These are phyloP conservation scores for Eledona agricola DNA, from an alignment of 2,888 invertebrate genomes.

Conservation along the genomic window DNA sequence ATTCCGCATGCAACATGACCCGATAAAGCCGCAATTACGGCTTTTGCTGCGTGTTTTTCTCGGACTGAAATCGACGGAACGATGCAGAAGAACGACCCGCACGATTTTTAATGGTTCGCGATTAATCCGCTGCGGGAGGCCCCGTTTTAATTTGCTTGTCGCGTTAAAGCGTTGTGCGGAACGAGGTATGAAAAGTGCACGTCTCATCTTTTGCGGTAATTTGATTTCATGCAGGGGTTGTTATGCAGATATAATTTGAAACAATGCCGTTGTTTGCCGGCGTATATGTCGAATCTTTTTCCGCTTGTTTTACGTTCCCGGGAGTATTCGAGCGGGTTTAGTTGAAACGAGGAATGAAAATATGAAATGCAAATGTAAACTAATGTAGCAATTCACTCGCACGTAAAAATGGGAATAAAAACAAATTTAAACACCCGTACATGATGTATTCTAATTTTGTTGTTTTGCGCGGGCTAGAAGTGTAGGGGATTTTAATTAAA, in stretches of 20 bases:
- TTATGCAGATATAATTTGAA: slow-evolving; percentile 43
- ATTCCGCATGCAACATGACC: no score
- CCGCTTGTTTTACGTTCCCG: slow-evolving; percentile 44
- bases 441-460: slow-evolving; percentile 31
- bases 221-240: slow-evolving; percentile 39
- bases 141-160: no score
- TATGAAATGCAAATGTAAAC: slow-evolving; percentile 46
- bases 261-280: slow-evolving; percentile 41
- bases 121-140: not conserved
- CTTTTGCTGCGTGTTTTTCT: no score
- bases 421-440: slow-evolving; percentile 28
- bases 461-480: slow-evolving; percentile 6
- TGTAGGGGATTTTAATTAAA: no score
- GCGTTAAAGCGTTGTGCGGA: not conserved
- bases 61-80: no score
- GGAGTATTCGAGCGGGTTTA: slow-evolving; percentile 39
- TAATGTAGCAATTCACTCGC: slow-evolving; percentile 46
- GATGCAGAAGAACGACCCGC: no score
- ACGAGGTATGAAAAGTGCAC: slow-evolving; percentile 14
- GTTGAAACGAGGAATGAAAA: slow-evolving; percentile 44
- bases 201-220: slow-evolving; percentile 36
- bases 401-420: slow-evolving; percentile 36
- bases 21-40: no score
- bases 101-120: slow-evolving; percentile 5
- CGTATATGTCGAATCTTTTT: slow-evolving; percentile 46